Base-by-base conservation (phyloP, 2,113 vertebrate species). In the Thunnus maccoyii region DNA sequence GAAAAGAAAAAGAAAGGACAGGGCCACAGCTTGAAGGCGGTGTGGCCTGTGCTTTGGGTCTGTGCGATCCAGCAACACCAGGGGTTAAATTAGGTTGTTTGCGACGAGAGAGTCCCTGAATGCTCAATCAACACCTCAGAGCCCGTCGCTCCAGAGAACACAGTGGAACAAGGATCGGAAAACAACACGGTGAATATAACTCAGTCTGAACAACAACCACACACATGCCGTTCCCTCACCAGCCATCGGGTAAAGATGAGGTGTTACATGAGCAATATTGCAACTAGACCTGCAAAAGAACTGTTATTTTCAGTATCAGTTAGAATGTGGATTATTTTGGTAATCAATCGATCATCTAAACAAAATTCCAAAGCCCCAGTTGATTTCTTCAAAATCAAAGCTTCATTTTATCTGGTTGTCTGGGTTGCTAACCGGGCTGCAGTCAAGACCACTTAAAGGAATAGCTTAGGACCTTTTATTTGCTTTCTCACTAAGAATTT, bases 71-170 rank as follows among this genome's bases (percentile, higher is more conserved):
- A 0, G 48, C 25, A 1, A 65, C 72, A 83, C 71, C 14, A 8
- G 76, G 72, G 82, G 83, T 86, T 86, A 83, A 85, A 86, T 89
- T 80, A 79, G 76, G 46, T 63, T 76, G 71, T 84, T 75, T 82
- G 67, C 73, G 75, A 47, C 12, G 4, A 22, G 6, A 64, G 58
- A 68, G 67, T 80, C 79, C 76, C 73, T 69, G 78, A 79, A 83
- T 64, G 82, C 83, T 67, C 69, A 51, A 62, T 81, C 78, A 70
- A 60, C 47, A 73, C 79, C 79, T 79, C 54, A 30, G 85, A 89
- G 85, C 47, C 46, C 36, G 0, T 55, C 72, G 73, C 82, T 75
- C 73, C 56, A 8, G 83, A 72, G 79, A 65, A 2, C 64, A 50
- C 76, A 41, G 48, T 1, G 58, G 41, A 71, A 61, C 56, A 3